Evolutionary conservation across 2,797 vertebrate species (phyloP).

Genomic region (Eremophila alpestris): DNA sequence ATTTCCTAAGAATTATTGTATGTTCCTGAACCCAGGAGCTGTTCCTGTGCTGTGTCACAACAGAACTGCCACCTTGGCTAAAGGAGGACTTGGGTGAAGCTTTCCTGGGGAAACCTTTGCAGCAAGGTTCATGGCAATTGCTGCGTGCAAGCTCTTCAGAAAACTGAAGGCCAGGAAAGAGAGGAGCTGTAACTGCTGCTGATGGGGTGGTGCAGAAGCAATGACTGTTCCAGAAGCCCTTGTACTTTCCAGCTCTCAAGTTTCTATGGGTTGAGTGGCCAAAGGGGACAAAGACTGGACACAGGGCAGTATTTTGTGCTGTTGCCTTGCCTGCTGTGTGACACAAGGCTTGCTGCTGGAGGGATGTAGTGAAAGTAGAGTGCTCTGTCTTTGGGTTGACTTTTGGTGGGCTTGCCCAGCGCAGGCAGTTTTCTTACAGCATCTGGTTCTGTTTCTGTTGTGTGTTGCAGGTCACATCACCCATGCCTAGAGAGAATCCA

Average conservation of each 20-base stretch:
- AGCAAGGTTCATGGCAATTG: neutral
- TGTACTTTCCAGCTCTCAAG: neutral
- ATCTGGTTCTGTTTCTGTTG: neutral
- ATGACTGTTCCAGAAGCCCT: neutral
- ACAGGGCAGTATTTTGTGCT: no score
- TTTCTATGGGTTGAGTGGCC: neutral
- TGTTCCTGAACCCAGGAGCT: no score
- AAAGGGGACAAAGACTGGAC: neutral
- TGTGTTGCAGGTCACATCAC: neutral
- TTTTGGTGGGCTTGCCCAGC: neutral
- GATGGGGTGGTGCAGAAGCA: neutral
- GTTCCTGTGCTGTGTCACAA: neutral
- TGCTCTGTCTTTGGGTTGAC: neutral
- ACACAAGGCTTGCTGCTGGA: neutral
- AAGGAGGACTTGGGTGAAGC: neutral
- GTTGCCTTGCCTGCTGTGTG: neutral
- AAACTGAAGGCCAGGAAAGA: neutral
- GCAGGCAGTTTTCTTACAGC: neutral
- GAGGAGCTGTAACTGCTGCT: neutral
- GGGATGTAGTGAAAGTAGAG: neutral
- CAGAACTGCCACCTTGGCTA: neutral
- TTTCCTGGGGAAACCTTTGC: neutral
- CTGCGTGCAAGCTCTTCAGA: neutral
- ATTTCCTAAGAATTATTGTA: neutral
- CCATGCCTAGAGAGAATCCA: neutral